Base-by-base conservation (phyloP, 1,140 invertebrate genomes). In the Phocides pigmalion region DNA sequence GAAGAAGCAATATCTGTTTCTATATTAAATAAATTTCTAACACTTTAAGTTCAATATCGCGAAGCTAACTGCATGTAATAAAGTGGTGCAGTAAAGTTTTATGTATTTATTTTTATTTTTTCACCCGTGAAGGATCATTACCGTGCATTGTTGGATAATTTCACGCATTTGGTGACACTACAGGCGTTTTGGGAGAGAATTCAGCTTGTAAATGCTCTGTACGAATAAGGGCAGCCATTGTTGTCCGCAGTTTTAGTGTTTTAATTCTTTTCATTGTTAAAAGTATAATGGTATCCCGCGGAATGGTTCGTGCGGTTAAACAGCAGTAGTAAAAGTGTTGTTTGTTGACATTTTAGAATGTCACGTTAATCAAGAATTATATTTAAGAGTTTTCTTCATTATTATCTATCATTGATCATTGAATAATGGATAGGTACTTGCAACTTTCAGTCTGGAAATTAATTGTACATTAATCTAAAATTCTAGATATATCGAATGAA, bases 151-250 rank as follows among this genome's bases (percentile, higher is more conserved):
- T 88, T 82, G 79, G 66, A 77, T 81, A 88, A 88, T 88, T 88
- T 88, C 85, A 88, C 83, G 85, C 85, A 70, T 88, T 86, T 86
- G 83, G 82, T 74, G 83, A 88, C 85, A 84, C 81, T 86, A 75
- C 77, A 79, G 83, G 74, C 82, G 76, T 78, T 84, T 72, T 71
- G 64, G 71, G 56, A 63, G 76, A 63, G 70, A 83, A 87, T 76
- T 77, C 69, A 64, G 66, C 47, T 62, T 66, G 68, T 76, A 76
- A 81, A 80, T 69, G 75, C 68, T 59, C 62, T 70, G 67, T 64
- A 58, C 78, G 76, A 72, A 77, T 76, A 77, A 86, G 74, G 76
- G 66, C 61, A 54, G 32, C 62, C 64, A 74, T 82, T 84, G 76
- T 81, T 74, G 68, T 58, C 59, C 50, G 67, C 68, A 64, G 70